A percentile compares a stretch with the other conserved stretches of the same genome.
These are phyloP conservation scores for Parauchenoglanis ngamensis DNA, from an alignment of 2,797 vertebrate species.

Conservation along the genomic window DNA sequence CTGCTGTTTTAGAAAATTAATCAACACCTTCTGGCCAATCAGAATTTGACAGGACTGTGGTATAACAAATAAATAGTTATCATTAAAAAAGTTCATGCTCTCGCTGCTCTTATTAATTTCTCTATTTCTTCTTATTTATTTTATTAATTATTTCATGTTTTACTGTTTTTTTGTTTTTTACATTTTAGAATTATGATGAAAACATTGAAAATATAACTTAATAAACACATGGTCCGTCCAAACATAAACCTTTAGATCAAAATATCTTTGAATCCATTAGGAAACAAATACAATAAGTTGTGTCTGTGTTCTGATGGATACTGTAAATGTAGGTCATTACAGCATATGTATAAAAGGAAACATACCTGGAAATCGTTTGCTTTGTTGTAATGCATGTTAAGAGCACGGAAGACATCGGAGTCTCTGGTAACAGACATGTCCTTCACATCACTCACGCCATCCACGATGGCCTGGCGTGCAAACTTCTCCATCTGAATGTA, in stretches of 20 bases:
- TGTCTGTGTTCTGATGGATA: background rate
- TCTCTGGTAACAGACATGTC: slow-evolving; percentile 83
- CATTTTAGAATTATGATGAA: background rate
- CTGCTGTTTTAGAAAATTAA: background rate
- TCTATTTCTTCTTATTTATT: background rate
- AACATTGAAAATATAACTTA: background rate
- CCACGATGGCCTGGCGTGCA: slow-evolving; percentile 88
- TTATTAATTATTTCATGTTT: background rate
- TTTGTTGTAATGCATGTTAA: slow-evolving; percentile 96
- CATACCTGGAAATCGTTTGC: slow-evolving; percentile 92
- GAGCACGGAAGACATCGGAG: slow-evolving; percentile 89
- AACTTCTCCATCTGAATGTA: slow-evolving; percentile 99
- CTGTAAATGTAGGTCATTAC: background rate
- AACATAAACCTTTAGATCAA: background rate
- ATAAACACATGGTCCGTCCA: background rate
- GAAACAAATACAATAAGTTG: background rate
- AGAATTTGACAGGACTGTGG: background rate
- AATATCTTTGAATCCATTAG: background rate
- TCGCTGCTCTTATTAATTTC: background rate
- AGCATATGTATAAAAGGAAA: background rate
- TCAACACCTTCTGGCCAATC: background rate
- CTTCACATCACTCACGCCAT: slow-evolving; percentile 79
- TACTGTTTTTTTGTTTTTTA: too few relatives aligned
- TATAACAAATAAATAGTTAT: background rate
- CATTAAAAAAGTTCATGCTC: background rate